Evolutionary conservation across 2,113 vertebrate genomes (phyloP).

Genomic region (Dunckerocampus dactyliophorus): DNA sequence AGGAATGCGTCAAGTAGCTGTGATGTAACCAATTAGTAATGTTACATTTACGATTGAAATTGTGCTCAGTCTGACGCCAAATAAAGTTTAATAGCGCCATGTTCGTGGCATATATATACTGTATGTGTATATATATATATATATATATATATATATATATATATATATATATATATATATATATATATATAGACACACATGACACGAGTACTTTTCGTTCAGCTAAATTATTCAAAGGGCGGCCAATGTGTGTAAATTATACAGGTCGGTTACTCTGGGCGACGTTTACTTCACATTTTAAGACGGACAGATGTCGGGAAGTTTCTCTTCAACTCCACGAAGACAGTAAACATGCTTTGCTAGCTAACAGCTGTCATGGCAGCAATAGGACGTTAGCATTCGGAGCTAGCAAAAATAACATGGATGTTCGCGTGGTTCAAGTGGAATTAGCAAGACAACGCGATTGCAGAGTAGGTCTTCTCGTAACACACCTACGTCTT

Average conservation of each 20-base stretch:
- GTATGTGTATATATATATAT: too few species aligned
- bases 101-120: not conserved
- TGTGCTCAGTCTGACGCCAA: not conserved
- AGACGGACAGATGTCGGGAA: not conserved
- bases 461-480: not conserved
- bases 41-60: not conserved
- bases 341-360: not conserved
- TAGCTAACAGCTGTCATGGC: slow-evolving; percentile 9
- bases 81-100: not conserved
- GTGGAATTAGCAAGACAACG: not conserved
- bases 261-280: not conserved
- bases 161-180: too few species aligned
- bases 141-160: too few species aligned
- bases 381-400: slow-evolving; percentile 1
- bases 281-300: not conserved
- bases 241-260: not conserved
- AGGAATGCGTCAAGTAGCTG: too few species aligned
- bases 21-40: not conserved
- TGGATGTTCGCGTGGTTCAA: fast-evolving
- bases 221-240: too few species aligned
- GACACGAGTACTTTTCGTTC: not conserved
- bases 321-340: not conserved
- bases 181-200: too few species aligned
- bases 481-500: not conserved
- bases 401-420: not conserved